Evolutionary conservation across 2,113 vertebrate species (phyloP), one percentile per base, ranked within the genome.

Genomic region (Gallinago paraguaiae): DNA sequence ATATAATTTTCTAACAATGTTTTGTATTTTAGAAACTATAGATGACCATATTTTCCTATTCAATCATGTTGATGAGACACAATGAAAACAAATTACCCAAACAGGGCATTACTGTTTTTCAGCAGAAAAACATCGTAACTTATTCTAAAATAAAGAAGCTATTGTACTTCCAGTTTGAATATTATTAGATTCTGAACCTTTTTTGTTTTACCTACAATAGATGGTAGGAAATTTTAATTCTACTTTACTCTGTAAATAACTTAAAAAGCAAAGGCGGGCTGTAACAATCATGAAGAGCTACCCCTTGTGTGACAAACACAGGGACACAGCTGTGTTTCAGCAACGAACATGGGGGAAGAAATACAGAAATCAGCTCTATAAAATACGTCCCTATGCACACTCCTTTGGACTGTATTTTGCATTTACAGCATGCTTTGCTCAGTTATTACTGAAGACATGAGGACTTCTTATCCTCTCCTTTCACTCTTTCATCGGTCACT

Each of bases 401-500:
- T 7, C 3, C 1, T 65, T 48, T 56, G 22, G 9, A 46, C 33
- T 84, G 31, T 14, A 16, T 28, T 90, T 80, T 88, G 31, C 35
- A 64, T 72, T 79, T 69, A 65, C 13, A 72, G 17, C 37, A 28
- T 16, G 25, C 7, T 91, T 76, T 88, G 23, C 13, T n/a, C 53
- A 65, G 20, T 60, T 68, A 39, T n/a, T 60, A 85, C 28, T 72
- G 67, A 64, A 92, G 71, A 1, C 0, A 46, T 53, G 28, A 56
- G 2, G 1, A 63, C 15, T 79, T 71, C 33, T 78, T 72, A 39
- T 64, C 37, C 45, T 48, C 23, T 48, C 27, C 17, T 41, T 69
- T 17, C 0, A 37, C 22, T n/a, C 16, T 77, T 45, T 64, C 30
- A 43, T 45, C 1, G 0, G 10, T 60, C 39, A 9, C 11, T 10